Evolutionary conservation across 2,797 vertebrate genomes (phyloP), one percentile per base, ranked within the genome.

Genomic region (Mus spretus): DNA sequence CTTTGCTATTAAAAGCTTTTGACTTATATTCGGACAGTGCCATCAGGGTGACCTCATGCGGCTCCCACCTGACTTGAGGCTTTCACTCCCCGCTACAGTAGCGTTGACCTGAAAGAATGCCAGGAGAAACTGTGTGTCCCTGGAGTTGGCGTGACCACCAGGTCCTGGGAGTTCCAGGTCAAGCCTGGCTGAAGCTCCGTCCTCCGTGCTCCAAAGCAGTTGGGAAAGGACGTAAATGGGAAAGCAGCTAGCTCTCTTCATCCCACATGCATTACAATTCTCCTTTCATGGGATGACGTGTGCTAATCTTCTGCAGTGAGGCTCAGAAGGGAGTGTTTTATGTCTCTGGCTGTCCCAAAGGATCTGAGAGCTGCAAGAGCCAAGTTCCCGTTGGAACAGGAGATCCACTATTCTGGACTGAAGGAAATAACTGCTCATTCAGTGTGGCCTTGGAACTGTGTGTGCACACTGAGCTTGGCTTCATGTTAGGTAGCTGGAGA

Each of bases 1-100:
- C 89, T 96, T 65, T 96, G 59, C 86, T 96, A 83, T 97, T 96
- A 96, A 89, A 96, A 96, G 89, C 72, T 17, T 91, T 87, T 37
- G 75, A 53, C 95, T 83, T 96, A 88, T 95, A 95, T 85, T 95
- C 50, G 90, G 96, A 79, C 2, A 1, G 81, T 22, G 59, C 59
- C 12, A 4, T 86, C 4, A 91, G 88, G 34, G 28, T 15, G 74
- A 95, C 90, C 96, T 87, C 96, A 92, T 13, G 28, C 19, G 44
- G 94, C 86, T 95, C 75, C 90, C 1, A 0, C 74, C 75, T 90
- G 50, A 96, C 95, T 90, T 57, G 72, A 0, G 63, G 74, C 89
- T 96, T 96, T 95, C 0, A 0, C 57, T 93, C 4, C 1, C 22
- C 70, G 44, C 59, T 13, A 1, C 34, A 3, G 74, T 65, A 55